Base-by-base conservation (phyloP, 2,888 invertebrate genomes). In the Drosophila tanythrix region DNA sequence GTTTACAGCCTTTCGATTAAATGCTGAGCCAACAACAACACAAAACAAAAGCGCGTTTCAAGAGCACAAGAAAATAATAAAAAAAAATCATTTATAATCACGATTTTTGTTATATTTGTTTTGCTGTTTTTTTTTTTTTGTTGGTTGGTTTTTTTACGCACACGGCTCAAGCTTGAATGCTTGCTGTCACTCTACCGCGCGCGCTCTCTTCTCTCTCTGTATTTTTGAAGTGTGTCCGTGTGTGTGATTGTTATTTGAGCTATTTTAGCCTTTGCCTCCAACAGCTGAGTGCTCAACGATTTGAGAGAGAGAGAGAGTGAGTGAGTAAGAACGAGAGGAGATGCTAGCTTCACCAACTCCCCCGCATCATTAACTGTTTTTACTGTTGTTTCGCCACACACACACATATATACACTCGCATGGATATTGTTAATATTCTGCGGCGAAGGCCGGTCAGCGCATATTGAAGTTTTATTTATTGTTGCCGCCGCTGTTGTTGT, bases 391-490 rank as follows among this genome's bases (percentile, higher is more conserved):
- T 55, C 51, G 35, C 18, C 46, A 63, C 50, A 63, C 48, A 62
- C 36, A 70, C 38, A 65, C 18, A 56, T 11, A 43, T 33, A 53
- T 38, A 33, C 48, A 21, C 1, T 43, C 43, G 43, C 18, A 15
- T 46, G 50, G 69, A 70, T 71, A 78, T 78, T 74, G 76, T 82
- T 84, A 84, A 84, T 82, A 84, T 84, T 82, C 77, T 74, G 82
- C 66, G 60, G 29, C 68, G 82, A 83, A 84, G 82, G 82, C 82
- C 82, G 83, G 75, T 72, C 72, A 75, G 70, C 83, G 78, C 81
- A 82, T 81, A 81, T 81, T 83, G 79, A 79, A 79, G 76, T 80
- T 76, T 62, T 72, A 81, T 81, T 77, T 74, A 64, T 82, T 80
- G 61, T 74, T 69, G 64, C 36, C 38, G 67, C 46, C 29, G 29